Evolutionary conservation across 2,113 vertebrate species (phyloP), one percentile per base, ranked within the genome.

Genomic region (Labeo rohita): DNA sequence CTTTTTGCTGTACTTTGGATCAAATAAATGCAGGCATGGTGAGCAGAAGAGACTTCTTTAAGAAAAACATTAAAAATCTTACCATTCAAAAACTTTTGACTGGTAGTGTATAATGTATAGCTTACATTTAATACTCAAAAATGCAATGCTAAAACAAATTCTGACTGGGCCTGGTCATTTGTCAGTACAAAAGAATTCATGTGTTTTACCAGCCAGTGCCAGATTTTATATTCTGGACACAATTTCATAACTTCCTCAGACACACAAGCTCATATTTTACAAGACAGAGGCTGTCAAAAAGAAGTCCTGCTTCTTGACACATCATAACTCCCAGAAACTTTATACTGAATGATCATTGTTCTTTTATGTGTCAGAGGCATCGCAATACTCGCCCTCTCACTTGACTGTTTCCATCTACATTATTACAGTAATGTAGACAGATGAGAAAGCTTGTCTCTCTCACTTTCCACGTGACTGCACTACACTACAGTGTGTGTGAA

Each of bases 261-360:
- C 13, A 49, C 6, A 9, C 9, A 59, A 6, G 4, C 28, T 21
- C 34, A 80, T 39, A 52, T 63, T 39, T 87, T 54, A 76, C 18
- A 13, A 79, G 74, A 39, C 73, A 36, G 86, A 74, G 13, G 75
- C 73, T 13, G 81, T 78, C 50, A 2, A 23, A 16, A 83, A 21
- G 34, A 68, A 47, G 52, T 45, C 59, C 12, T 63, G 50, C 52
- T 23, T 84, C 52, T 63, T 85, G 79, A 75, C 36, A 36, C 47
- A 83, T 72, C 21, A 70, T n/a, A 52, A 72, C 81, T 43, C 21
- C 10, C 23, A 28, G 43, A 66, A 74, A 52, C 16, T 56, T 75
- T 59, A 52, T 78, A 72, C 50, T 83, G 87, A 90, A 63, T 63
- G 56, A 83, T 81, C 61, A 81, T 85, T 88, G 72, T 59, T 12